Percentiles rank a stretch among this genome's conserved stretches.
These are phyloP conservation scores for Actinemys pallida DNA, from an alignment of 2,113 vertebrate species.

Conservation along the genomic window DNA sequence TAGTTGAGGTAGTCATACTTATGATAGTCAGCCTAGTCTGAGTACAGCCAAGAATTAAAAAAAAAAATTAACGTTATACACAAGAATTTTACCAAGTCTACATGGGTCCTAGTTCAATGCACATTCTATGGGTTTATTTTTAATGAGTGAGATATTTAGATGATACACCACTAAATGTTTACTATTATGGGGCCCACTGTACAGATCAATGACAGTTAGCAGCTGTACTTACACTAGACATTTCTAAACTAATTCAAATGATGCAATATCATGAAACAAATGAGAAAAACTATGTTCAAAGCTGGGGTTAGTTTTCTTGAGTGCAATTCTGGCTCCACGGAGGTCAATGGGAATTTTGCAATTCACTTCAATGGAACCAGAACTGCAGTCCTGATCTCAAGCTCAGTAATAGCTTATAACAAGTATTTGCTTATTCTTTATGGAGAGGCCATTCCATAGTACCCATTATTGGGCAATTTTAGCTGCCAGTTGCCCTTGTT, in stretches of 20 bases:
- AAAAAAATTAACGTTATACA: background rate
- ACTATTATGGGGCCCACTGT: background rate
- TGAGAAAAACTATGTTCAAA: background rate
- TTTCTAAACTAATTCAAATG: background rate
- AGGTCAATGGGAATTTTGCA: background rate
- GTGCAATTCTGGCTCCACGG: background rate
- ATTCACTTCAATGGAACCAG: background rate
- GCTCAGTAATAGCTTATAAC: background rate
- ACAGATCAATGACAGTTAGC: background rate
- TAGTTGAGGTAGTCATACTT: background rate
- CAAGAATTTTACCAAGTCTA: background rate
- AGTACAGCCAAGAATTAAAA: constrained; percentile 43
- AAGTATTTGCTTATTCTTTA: background rate
- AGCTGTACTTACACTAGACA: background rate
- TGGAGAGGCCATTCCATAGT: background rate
- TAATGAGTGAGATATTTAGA: background rate
- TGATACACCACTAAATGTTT: background rate
- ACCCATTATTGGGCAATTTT: background rate
- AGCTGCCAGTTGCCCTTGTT: background rate
- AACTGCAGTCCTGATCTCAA: background rate
- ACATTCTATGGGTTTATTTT: too few species aligned
- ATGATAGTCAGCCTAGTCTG: background rate
- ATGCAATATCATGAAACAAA: background rate
- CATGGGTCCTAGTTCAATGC: background rate
- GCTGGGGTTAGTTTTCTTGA: background rate